phyloP scores from a whole-genome alignment of 2,888 invertebrate species.

The Eumacrocentrus americanus region DNA sequence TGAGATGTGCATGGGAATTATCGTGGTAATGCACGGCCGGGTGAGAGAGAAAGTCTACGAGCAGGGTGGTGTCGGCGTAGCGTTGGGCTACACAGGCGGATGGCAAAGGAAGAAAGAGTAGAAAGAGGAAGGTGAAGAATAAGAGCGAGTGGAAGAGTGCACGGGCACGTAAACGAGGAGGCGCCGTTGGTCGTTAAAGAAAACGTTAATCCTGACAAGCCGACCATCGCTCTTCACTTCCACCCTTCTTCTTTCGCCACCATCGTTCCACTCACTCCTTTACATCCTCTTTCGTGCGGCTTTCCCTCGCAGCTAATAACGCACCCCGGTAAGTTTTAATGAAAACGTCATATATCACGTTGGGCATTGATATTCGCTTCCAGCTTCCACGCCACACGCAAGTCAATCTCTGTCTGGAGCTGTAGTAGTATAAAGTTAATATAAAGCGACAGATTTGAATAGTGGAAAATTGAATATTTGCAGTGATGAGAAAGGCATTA shows the following conservation, averaged over 20 bases:
- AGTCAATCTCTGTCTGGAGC: too few relatives aligned
- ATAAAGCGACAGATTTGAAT: neutral
- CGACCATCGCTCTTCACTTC: slow-evolving; percentile 29
- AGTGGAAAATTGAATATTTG: neutral
- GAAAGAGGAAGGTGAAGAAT: slow-evolving; percentile 13
- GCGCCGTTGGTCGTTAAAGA: slow-evolving; percentile 40
- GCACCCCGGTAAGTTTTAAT: slow-evolving; percentile 47
- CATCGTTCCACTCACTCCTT: slow-evolving; percentile 16
- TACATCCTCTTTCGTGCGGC: slow-evolving; percentile 5
- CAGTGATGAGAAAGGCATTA: neutral
- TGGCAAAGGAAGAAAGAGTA: slow-evolving; percentile 6
- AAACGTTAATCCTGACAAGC: slow-evolving; percentile 45
- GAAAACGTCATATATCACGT: slow-evolving; percentile 49
- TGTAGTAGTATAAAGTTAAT: slow-evolving; percentile 4
- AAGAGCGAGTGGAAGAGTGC: too few relatives aligned
- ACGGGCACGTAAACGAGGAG: slow-evolving; percentile 30
- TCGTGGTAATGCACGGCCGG: slow-evolving; percentile 32
- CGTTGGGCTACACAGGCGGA: neutral
- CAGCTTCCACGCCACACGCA: slow-evolving; percentile 21
- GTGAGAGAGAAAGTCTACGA: slow-evolving; percentile 20
- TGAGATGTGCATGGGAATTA: slow-evolving; percentile 36
- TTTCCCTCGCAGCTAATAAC: slow-evolving; percentile 38
- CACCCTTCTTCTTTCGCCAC: neutral
- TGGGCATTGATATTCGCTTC: slow-evolving; percentile 47
- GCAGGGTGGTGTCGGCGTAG: slow-evolving; percentile 13